phyloP scores from a whole-genome alignment of 1,140 invertebrate species.

The Drosophila sproati region DNA sequence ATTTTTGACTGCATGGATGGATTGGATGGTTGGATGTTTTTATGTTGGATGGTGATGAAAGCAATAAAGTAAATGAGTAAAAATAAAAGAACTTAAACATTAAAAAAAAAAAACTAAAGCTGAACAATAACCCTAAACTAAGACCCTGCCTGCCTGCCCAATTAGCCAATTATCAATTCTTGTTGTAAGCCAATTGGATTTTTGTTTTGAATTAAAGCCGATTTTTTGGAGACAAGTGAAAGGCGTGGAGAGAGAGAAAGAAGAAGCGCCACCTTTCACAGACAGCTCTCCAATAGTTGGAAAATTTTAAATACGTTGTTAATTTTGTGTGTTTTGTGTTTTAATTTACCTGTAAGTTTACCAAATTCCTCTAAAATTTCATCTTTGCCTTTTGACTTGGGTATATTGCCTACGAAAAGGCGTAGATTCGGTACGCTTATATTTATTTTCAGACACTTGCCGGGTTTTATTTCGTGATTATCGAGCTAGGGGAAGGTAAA shows the following conservation, averaged over 20 bases:
- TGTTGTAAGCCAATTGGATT: slow-evolving; percentile 79
- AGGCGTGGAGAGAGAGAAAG: slow-evolving; percentile 4
- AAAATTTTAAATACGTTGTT: slow-evolving; percentile 85
- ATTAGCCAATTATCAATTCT: slow-evolving; percentile 62
- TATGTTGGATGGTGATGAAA: slow-evolving; percentile 42
- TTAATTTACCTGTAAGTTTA: slow-evolving; percentile 98
- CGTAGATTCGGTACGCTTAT: slow-evolving; percentile 99
- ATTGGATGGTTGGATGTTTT: slow-evolving; percentile 10
- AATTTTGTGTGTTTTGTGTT: slow-evolving; percentile 85
- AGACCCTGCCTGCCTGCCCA: slow-evolving; percentile 31
- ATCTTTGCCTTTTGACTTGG: slow-evolving; percentile 99
- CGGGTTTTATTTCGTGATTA: slow-evolving; percentile 99
- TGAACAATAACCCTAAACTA: not conserved
- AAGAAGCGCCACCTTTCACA: slow-evolving; percentile 3
- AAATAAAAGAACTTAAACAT: slow-evolving; percentile 48
- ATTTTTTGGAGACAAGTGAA: slow-evolving; percentile 51
- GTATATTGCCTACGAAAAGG: slow-evolving; percentile 99
- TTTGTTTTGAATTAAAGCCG: slow-evolving; percentile 78
- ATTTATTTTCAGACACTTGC: slow-evolving; percentile 99
- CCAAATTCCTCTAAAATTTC: slow-evolving; percentile 99
- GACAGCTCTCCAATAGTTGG: slow-evolving; percentile 31
- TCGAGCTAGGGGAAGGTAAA: slow-evolving; percentile 92
- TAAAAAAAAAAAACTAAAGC: slow-evolving; percentile 30
- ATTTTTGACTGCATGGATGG: slow-evolving; percentile 40
- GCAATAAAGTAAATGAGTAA: slow-evolving; percentile 33